phyloP scores from a whole-genome alignment of 2,797 vertebrate species.

The Esox masquinongy region DNA sequence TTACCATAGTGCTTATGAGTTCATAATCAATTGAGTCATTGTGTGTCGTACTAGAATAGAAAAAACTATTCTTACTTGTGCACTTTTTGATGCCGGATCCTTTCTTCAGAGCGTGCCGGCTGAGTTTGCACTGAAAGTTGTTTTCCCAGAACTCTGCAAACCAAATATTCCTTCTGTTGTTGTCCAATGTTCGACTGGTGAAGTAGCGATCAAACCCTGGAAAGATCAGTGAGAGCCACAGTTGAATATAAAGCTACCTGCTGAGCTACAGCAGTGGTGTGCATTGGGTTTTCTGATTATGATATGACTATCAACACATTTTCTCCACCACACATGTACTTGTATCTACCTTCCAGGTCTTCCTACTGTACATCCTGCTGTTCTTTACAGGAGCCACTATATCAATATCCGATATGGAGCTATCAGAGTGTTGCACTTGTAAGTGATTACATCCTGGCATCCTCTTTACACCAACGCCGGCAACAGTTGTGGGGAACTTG shows the following conservation, averaged over 20 bases:
- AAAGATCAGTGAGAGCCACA: slow-evolving; percentile 52
- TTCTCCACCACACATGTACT: neutral
- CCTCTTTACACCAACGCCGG: neutral
- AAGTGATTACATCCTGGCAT: neutral
- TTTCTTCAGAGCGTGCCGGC: slow-evolving; percentile 88
- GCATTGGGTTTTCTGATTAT: neutral
- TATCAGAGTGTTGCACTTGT: neutral
- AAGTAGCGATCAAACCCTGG: slow-evolving; percentile 95
- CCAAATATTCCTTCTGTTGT: slow-evolving; percentile 96
- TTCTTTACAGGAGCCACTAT: neutral
- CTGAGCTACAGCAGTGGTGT: slow-evolving; percentile 25
- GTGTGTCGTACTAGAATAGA: neutral
- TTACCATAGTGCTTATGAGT: neutral
- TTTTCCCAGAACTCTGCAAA: slow-evolving; percentile 97
- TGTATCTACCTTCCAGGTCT: neutral
- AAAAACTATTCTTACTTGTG: slow-evolving; percentile 84
- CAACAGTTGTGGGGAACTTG: neutral
- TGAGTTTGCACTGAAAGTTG: slow-evolving; percentile 95
- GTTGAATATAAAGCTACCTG: slow-evolving; percentile 82
- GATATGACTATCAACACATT: neutral
- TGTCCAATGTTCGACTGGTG: slow-evolving; percentile 90
- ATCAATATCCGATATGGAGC: neutral
- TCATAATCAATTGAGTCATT: neutral
- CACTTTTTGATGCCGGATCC: slow-evolving; percentile 93
- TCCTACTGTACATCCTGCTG: neutral